Evolutionary conservation across 92 coral and sea anemone genomes (phyloP), one percentile per base, ranked within the genome.

Genomic region (Zoanthus sansibaricus): DNA sequence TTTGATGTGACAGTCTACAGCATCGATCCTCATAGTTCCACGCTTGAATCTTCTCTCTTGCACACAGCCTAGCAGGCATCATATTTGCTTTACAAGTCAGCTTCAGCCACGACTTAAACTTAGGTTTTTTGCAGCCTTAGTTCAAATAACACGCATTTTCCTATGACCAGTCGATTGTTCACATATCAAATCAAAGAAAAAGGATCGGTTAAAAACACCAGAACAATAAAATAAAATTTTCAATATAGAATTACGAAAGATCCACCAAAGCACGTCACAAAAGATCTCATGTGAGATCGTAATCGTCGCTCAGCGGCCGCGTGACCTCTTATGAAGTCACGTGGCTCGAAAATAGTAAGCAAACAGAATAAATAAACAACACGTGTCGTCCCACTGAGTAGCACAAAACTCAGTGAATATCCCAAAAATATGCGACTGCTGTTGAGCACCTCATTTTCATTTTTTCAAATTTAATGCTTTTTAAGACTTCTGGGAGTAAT

Each of bases 281-380:
- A 72, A 68, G 72, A 68, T 68, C 72, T 68, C 25, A 25, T 68
- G 37, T 68, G 74, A 69, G n/a, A 42, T 56, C 77, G 54, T 16
- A 74, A 30, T 11, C 78, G 78, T 74, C 59, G 78, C 78, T 47
- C 78, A 15, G 78, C 78, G 78, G 59, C 78, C 78, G 78, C 78
- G 78, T 74, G 78, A 74, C 56, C 42, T 74, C 31, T 58, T 56
- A 74, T 5, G 6, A 74, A 45, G 33, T 74, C 56, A 74, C 78
- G 78, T 74, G 78, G 78, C 78, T 74, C 46, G 56, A 74, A 74
- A 74, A 47, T 74, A 56, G 59, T 47, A 74, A 56, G 56, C 55
- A 74, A 58, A 58, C 78, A 18, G 76, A 72, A 72, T 72, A 72
- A 72, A 72, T 52, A 33, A 2, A 72, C 76, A 42, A 72, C 76